phyloP scores from a whole-genome alignment of 1,140 invertebrate species.

The Adelges cooleyi region DNA sequence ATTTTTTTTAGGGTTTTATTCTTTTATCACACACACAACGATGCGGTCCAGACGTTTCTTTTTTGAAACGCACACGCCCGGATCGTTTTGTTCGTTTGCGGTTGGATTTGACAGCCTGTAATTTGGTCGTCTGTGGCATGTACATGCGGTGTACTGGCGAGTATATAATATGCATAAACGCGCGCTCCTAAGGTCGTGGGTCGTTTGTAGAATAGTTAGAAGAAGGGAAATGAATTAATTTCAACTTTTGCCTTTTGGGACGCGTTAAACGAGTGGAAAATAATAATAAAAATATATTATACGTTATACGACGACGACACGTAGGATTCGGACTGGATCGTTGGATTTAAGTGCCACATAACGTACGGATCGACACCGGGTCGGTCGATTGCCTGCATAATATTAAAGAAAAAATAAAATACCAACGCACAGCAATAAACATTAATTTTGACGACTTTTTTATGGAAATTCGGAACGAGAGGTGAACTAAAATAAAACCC shows the following conservation, averaged over 20 bases:
- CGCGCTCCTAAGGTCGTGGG: too few species aligned
- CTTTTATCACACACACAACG: not conserved
- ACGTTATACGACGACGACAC: not conserved
- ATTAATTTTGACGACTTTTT: conserved; percentile 22
- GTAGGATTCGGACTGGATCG: conserved; percentile 1
- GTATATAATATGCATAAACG: too few species aligned
- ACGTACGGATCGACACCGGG: not conserved
- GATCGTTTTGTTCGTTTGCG: not conserved
- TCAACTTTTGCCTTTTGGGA: too few species aligned
- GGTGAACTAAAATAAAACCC: not conserved
- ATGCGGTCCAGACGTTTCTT: not conserved
- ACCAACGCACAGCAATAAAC: not conserved
- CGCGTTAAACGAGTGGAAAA: too few species aligned
- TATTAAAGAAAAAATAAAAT: too few species aligned
- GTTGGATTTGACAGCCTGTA: conserved; percentile 5
- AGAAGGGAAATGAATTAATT: too few species aligned
- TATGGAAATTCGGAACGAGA: conserved; percentile 1
- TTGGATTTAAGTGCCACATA: not conserved
- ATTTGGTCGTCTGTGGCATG: not conserved
- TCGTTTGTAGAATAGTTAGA: too few species aligned
- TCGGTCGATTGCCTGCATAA: too few species aligned
- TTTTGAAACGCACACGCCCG: not conserved
- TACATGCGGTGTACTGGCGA: too few species aligned
- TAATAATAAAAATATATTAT: too few species aligned
- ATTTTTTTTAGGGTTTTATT: not conserved